Percentiles rank a stretch among this genome's conserved stretches.
Evolutionary conservation across 2,113 vertebrate genomes (phyloP).

Genomic region (Mormyrus lacerda): DNA sequence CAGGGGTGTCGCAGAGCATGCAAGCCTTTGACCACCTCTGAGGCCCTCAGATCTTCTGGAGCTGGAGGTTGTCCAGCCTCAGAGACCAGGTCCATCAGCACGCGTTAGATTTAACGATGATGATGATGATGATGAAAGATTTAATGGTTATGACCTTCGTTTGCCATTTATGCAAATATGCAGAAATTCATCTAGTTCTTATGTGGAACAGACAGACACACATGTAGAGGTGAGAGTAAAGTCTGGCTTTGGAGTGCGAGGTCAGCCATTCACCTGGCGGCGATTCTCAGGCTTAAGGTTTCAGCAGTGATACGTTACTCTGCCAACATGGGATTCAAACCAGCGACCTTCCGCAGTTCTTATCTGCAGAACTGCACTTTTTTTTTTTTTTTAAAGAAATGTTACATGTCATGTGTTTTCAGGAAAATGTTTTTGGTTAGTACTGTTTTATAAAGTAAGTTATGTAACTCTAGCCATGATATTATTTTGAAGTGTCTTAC

Average conservation of each 20-base stretch:
- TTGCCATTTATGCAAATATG: background rate
- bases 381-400: background rate
- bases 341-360: background rate
- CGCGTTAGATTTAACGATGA: background rate
- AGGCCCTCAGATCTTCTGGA: background rate
- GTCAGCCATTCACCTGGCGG: background rate
- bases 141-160: background rate
- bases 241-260: background rate
- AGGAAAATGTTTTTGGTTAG: background rate
- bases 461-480: background rate
- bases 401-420: background rate
- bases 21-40: background rate
- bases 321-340: background rate
- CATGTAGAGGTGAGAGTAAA: background rate
- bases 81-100: background rate
- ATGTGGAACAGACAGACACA: background rate
- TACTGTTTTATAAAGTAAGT: background rate
- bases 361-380: background rate
- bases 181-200: background rate
- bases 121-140: background rate
- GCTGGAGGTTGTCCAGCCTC: background rate
- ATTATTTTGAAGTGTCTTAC: background rate
- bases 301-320: background rate
- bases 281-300: background rate
- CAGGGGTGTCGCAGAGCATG: background rate